Base-by-base conservation (phyloP, 1,140 invertebrate genomes). In the Atta texana region DNA sequence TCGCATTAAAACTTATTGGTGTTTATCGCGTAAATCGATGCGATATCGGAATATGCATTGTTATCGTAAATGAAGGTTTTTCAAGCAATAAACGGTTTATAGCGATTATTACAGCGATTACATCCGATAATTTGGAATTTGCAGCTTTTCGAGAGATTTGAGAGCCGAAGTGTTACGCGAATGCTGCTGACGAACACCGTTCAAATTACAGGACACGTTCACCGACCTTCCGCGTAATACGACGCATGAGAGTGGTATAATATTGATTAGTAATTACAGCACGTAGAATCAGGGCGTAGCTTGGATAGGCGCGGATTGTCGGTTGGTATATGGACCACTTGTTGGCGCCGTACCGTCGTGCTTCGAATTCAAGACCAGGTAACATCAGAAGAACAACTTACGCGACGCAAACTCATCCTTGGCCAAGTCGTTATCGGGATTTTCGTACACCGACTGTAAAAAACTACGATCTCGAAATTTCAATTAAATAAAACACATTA, bases 251-350 rank as follows among this genome's bases (percentile, higher is more conserved):
- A 91, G 86, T 88, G 85, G 69, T 66, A 77, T 90, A 86, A 89
- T 93, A 94, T 93, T 93, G 93, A 94, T 95, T 94, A 93, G 93
- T 93, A 94, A 95, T 95, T 95, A 94, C 92, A 86, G 91, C 92
- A 94, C 94, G 94, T 94, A 93, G 92, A 87, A 92, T 93, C 91
- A 90, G 90, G 84, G 90, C 87, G 87, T 85, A 88, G 86, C 71
- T 71, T 63, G 78, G 87, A 80, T 91, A 93, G 91, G 90, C 92
- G 90, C 85, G 84, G 87, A 93, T 89, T 88, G 85, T 86, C 77
- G 86, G 77, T 84, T 94, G 92, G 92, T 94, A 93, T 94, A 94
- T 94, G 91, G 94, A 94, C 94, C 94, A 95, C 94, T 94, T 95
- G 94, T 95, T 95, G 94, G 93, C 88, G 87, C 85, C 71, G 66